Conservation (phyloP, 23 tunicate species). For the Corella eumyota region DNA sequence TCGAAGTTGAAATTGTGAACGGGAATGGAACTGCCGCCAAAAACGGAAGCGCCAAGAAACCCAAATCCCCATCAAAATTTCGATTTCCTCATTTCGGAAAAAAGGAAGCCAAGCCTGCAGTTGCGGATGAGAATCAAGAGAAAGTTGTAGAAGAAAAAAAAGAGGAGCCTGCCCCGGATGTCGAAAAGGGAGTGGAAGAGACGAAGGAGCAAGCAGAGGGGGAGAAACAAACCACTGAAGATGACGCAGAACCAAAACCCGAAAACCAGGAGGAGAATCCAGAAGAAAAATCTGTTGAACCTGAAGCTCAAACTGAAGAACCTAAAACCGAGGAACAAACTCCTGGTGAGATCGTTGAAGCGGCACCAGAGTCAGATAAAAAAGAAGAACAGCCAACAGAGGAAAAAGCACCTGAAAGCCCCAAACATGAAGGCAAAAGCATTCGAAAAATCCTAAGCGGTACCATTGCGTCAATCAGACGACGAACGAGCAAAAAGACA, state of each 20-base stretch:
- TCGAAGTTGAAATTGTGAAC: conserved; percentile 29
- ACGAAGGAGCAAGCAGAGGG: not conserved
- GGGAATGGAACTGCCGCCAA: conserved; percentile 14
- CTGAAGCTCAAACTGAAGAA: conserved; percentile 1
- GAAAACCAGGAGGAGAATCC: conserved; percentile 1
- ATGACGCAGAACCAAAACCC: conserved; percentile 4
- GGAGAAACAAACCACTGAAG: not conserved
- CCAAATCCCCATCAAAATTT: conserved; percentile 38
- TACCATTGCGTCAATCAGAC: conserved; percentile 22
- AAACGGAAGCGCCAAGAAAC: conserved; percentile 24
- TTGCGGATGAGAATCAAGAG: conserved; percentile 13
- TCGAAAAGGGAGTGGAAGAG: conserved; percentile 1
- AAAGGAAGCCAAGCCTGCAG: conserved; percentile 4
- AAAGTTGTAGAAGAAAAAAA: conserved; percentile 40
- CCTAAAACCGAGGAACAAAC: conserved; percentile 7
- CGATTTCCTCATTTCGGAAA: conserved; percentile 19
- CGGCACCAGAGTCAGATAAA: not conserved
- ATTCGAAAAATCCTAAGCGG: conserved; percentile 29
- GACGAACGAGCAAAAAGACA: conserved; percentile 31
- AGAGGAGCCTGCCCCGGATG: conserved; percentile 8
- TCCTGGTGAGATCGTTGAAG: conserved; percentile 5
- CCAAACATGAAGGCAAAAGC: conserved; percentile 33
- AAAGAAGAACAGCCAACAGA: conserved; percentile 8
- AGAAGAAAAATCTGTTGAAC: conserved; percentile 9
- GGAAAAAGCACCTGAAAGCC: conserved; percentile 10